These are phyloP conservation scores for Ambastaia sidthimunki DNA, from an alignment of 2,797 vertebrate genomes.

Conservation along the genomic window DNA sequence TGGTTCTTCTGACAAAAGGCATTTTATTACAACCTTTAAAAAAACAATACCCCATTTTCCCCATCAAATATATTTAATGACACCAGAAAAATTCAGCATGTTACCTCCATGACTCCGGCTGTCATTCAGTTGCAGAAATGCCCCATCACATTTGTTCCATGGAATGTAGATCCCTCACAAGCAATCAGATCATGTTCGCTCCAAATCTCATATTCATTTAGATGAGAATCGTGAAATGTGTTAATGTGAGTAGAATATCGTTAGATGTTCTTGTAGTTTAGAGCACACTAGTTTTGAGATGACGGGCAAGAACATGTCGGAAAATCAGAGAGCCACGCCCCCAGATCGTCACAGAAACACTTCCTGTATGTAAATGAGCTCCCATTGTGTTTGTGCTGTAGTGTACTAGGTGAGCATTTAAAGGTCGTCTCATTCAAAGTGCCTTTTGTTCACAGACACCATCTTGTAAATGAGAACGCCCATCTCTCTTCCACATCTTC, in stretches of 20 bases:
- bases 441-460: conserved; percentile 86
- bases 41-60: conserved; percentile 46
- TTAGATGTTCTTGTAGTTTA: conserved; percentile 52
- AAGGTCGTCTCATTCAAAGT: conserved; percentile 86
- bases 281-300: conserved; percentile 50
- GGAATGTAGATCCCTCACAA: conserved; percentile 57
- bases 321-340: conserved; percentile 14
- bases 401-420: conserved; percentile 83
- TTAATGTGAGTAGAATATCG: conserved; percentile 52
- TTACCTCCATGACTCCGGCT: too few relatives aligned
- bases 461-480: conserved; percentile 79
- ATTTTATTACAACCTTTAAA: conserved; percentile 78
- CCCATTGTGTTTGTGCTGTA: conserved; percentile 81
- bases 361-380: conserved; percentile 77
- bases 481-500: conserved; percentile 66
- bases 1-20: conserved; percentile 81
- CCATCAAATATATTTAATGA: neutral
- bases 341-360: conserved; percentile 18
- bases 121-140: too few relatives aligned
- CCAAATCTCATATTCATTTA: conserved; percentile 8
- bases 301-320: conserved; percentile 29
- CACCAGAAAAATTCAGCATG: neutral
- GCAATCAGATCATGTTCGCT: conserved; percentile 22
- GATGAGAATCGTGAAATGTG: conserved; percentile 46
- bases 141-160: conserved; percentile 8